Conservation (phyloP, 2,797 vertebrate species). For the Pipistrellus kuhlii region DNA sequence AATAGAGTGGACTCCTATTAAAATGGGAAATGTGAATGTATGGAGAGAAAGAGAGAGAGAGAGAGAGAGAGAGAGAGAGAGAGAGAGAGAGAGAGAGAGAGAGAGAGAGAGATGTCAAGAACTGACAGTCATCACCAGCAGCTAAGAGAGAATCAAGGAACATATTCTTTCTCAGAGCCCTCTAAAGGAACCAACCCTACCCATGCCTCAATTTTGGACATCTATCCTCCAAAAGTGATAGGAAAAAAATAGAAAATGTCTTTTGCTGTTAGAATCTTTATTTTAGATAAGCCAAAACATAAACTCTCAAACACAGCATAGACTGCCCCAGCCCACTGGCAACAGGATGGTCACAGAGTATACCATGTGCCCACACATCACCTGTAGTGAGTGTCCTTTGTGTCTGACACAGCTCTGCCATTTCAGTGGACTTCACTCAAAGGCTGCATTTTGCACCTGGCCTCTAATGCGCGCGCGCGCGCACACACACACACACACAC, state of each 20-base stretch:
- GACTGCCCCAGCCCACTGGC: neutral
- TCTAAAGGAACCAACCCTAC: neutral
- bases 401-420: neutral
- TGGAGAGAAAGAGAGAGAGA: too few relatives aligned
- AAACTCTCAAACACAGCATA: neutral
- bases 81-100: neutral
- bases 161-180: neutral
- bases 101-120: neutral
- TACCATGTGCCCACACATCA: neutral
- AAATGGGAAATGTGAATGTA: neutral
- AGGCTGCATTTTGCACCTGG: neutral
- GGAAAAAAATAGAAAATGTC: neutral
- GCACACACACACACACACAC: too few relatives aligned
- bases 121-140: neutral
- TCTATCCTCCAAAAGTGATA: neutral
- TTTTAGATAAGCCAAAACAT: neutral
- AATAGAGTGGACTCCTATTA: neutral
- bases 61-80: neutral
- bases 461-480: too few relatives aligned
- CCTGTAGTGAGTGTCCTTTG: neutral
- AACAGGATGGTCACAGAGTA: neutral
- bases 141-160: neutral
- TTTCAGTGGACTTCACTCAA: neutral
- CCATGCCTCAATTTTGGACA: neutral
- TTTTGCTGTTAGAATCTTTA: neutral